Percentiles rank a stretch among this genome's conserved stretches.
Conservation (phyloP, 2,888 invertebrate genomes). For the Dione juno region DNA sequence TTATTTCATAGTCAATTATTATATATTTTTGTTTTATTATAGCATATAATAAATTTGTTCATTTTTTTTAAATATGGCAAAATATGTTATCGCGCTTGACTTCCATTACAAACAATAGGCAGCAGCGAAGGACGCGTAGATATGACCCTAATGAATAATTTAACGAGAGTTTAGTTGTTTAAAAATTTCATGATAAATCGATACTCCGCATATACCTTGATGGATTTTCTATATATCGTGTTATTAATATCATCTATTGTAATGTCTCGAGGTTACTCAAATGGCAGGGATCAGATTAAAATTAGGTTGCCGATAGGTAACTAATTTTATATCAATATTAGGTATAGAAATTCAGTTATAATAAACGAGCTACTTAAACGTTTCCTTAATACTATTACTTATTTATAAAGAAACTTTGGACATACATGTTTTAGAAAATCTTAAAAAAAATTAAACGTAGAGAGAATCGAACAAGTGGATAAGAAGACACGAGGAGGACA, state of each 20-base stretch:
- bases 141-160: constrained; percentile 40
- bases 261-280: neutral
- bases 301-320: neutral
- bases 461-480: too few species aligned
- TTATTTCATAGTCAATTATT: too few species aligned
- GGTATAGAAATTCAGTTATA: neutral
- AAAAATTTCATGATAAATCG: constrained; percentile 11
- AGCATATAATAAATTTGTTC: neutral
- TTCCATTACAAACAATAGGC: constrained; percentile 31
- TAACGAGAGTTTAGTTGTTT: constrained; percentile 12
- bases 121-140: constrained; percentile 37
- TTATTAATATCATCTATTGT: neutral
- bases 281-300: constrained; percentile 3
- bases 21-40: neutral
- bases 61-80: constrained; percentile 10
- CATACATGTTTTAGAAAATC: too few species aligned
- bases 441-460: too few species aligned
- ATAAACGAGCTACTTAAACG: neutral
- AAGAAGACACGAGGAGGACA: too few species aligned
- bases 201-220: neutral
- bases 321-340: neutral
- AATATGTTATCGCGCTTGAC: constrained; percentile 29
- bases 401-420: too few species aligned
- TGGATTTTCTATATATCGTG: constrained; percentile 13
- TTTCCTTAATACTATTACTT: neutral